These are phyloP conservation scores for Papilio aristodemus DNA, from an alignment of 1,140 invertebrate genomes.

Conservation along the genomic window DNA sequence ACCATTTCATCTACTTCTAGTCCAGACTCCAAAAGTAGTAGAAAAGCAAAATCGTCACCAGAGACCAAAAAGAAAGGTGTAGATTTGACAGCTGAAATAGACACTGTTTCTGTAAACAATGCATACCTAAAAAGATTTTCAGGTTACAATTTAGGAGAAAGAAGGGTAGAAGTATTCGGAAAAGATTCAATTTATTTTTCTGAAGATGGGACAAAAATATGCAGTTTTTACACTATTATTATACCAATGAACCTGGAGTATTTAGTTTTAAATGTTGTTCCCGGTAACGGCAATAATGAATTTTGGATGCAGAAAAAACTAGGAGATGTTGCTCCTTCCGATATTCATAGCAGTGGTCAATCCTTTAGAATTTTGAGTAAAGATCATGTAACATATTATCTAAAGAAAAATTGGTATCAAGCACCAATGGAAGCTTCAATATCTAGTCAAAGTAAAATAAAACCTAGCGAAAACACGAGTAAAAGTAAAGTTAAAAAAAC, in stretches of 20 bases:
- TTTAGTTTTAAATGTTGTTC: constrained; percentile 56
- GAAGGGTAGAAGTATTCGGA: constrained; percentile 77
- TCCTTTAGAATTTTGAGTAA: constrained; percentile 57
- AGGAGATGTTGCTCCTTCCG: constrained; percentile 46
- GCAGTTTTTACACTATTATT: constrained; percentile 65
- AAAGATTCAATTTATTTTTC: constrained; percentile 70
- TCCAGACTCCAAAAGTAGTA: constrained; percentile 51
- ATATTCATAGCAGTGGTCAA: constrained; percentile 48
- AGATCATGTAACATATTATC: constrained; percentile 67
- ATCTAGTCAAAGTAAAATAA: constrained; percentile 32
- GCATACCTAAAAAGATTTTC: constrained; percentile 49
- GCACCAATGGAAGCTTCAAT: constrained; percentile 33
- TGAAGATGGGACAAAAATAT: constrained; percentile 71
- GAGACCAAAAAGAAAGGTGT: constrained; percentile 42
- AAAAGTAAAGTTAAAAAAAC: constrained; percentile 33
- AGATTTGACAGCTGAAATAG: constrained; percentile 33
- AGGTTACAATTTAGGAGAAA: constrained; percentile 74
- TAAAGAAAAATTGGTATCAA: constrained; percentile 62
- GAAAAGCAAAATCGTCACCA: constrained; percentile 52
- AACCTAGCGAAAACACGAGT: constrained; percentile 37
- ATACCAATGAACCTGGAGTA: constrained; percentile 68
- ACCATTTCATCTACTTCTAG: constrained; percentile 41
- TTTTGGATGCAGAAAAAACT: constrained; percentile 64
- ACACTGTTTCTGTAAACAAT: constrained; percentile 12
- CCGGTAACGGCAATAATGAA: constrained; percentile 56